Conservation (phyloP, 2,797 vertebrate species). For the Coracias cyanogaster region DNA sequence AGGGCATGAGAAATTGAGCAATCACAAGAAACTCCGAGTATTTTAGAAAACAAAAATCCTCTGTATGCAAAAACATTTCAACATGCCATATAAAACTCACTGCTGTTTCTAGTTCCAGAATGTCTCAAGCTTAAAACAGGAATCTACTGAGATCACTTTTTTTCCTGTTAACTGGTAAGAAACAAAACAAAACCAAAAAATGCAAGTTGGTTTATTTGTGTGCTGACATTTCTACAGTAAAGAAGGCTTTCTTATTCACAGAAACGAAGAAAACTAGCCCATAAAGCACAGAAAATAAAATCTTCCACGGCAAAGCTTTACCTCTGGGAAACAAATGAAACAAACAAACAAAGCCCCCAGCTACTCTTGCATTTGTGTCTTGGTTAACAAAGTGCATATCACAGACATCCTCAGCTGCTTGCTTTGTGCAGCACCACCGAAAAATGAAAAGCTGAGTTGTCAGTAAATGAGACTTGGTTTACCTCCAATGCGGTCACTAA, state of each 20-base stretch:
- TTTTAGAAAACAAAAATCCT: not conserved
- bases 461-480: not conserved
- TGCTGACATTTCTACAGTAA: not conserved
- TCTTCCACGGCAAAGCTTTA: not conserved
- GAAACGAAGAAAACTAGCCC: not conserved
- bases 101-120: not conserved
- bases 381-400: not conserved
- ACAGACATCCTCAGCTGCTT: not conserved
- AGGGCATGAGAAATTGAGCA: not conserved
- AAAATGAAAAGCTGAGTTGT: not conserved
- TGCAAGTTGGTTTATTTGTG: not conserved
- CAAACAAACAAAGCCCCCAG: not conserved
- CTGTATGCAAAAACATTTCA: not conserved
- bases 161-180: not conserved
- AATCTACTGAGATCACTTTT: not conserved
- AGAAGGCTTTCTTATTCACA: not conserved
- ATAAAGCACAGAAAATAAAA: not conserved
- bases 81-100: not conserved
- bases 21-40: not conserved
- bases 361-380: not conserved
- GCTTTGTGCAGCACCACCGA: not conserved
- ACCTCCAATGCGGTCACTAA: not conserved
- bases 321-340: not conserved
- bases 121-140: not conserved
- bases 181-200: not conserved